Conservation (phyloP, 2,797 vertebrate species). For the Cuculus canorus region DNA sequence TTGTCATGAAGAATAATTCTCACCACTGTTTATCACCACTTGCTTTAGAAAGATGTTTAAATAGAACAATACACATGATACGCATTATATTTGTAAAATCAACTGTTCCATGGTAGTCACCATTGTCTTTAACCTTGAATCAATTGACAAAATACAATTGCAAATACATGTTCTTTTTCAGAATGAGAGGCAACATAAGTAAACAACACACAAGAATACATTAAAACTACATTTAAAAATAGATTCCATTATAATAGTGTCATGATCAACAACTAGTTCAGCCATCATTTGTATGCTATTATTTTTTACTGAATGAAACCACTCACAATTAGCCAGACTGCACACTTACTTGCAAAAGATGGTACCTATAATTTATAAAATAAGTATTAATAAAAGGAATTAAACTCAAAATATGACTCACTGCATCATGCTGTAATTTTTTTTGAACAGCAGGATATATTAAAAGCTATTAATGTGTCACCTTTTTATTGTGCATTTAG, state of each 20-base stretch:
- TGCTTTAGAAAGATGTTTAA: not conserved
- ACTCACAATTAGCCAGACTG: not conserved
- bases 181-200: not conserved
- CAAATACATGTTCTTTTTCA: not conserved
- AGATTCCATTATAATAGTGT: not conserved
- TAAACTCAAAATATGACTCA: not conserved
- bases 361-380: not conserved
- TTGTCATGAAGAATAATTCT: not conserved
- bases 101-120: not conserved
- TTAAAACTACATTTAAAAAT: conserved; percentile 21
- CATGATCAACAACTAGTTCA: not conserved
- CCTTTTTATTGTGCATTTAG: not conserved
- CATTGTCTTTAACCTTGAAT: conserved; percentile 45
- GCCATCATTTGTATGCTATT: not conserved
- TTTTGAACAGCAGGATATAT: not conserved
- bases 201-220: not conserved
- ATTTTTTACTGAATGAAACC: not conserved
- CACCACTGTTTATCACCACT: not conserved
- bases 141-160: not conserved
- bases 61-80: not conserved
- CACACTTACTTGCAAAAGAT: not conserved
- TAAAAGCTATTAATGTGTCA: not conserved
- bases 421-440: not conserved
- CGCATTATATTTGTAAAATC: not conserved
- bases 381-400: not conserved